Base-by-base conservation (phyloP, 37 sponge, comb jelly and placozoan genomes). In the Chondrosia reniformis region DNA sequence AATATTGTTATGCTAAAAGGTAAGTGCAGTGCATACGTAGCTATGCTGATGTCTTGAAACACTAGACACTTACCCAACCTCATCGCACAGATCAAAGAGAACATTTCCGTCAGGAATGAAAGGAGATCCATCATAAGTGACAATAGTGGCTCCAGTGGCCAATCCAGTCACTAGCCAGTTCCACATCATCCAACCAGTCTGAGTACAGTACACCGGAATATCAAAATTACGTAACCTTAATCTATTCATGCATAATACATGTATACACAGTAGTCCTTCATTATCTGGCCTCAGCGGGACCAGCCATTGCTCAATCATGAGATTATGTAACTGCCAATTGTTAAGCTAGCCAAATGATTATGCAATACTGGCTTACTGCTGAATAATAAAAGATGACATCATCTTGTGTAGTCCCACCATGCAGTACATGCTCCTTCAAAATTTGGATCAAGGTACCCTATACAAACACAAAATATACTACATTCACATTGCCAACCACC, bases 161-260 rank as follows among this genome's bases (percentile, higher is more conserved):
- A 98, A 77, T 21, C 85, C 84, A 24, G 90, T 80, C 49, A 98
- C 95, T 59, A 98, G 76, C 99, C 99, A 98, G 67, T 98, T 98
- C 99, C 99, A 98, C 99, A 98, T 98, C 99, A 98, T 98, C 97
- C 97, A 96, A 10, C 93, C 97, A 52, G 93, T 96, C 95, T 94
- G 63, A 9, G 58, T 5, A 42, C 32, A 32, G 5, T 27, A 0
- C 41, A n/a, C 19, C 31, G 2, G 27, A 56, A 6, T 56, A 28
- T 24, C 58, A 24, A 6, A 56, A 56, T 56, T n/a, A n/a, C n/a
- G n/a, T n/a, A n/a, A n/a, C n/a, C n/a, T n/a, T n/a, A n/a, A n/a
- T n/a, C n/a, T n/a, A n/a, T n/a, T n/a, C n/a, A n/a, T n/a, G n/a
- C n/a, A n/a, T n/a, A n/a, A n/a, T n/a, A n/a, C n/a, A n/a, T n/a